A percentile compares a stretch with the other conserved stretches of the same genome.
phyloP scores from a whole-genome alignment of 2,888 invertebrate species.

The Lasius fuliginosus region DNA sequence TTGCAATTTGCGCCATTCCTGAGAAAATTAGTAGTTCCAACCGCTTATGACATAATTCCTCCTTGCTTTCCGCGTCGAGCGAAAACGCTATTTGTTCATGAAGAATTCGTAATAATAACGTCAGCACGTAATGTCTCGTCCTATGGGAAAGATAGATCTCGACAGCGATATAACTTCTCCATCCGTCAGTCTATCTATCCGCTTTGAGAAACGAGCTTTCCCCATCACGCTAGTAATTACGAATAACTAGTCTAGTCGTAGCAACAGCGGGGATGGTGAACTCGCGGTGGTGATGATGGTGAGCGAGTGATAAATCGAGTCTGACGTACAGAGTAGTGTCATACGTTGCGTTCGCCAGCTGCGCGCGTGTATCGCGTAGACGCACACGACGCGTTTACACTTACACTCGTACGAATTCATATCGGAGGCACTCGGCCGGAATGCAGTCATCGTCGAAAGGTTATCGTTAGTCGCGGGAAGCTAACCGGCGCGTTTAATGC shows the following conservation, averaged over 20 bases:
- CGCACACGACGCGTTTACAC: background rate
- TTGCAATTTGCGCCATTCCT: background rate
- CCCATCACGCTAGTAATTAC: constrained; percentile 76
- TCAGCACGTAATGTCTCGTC: constrained; percentile 17
- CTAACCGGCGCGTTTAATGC: constrained; percentile 18
- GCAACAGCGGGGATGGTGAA: constrained; percentile 41
- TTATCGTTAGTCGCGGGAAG: constrained; percentile 50
- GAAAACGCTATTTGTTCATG: constrained; percentile 17
- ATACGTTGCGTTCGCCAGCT: constrained; percentile 22
- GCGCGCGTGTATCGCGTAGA: background rate
- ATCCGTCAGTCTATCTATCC: constrained; percentile 62
- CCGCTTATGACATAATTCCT: background rate
- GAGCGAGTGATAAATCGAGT: constrained; percentile 77
- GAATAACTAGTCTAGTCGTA: constrained; percentile 77
- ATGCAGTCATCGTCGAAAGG: constrained; percentile 37
- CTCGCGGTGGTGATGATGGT: constrained; percentile 61
- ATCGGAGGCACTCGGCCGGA: constrained; percentile 39
- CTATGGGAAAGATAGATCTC: constrained; percentile 38
- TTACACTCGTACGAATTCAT: constrained; percentile 17
- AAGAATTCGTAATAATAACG: constrained; percentile 41
- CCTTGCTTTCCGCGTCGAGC: background rate
- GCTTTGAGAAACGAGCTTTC: constrained; percentile 75
- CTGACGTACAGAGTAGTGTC: constrained; percentile 44
- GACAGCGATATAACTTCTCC: constrained; percentile 66
- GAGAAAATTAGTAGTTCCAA: background rate